phyloP scores from a whole-genome alignment of 2,113 vertebrate species.

The Oophaga pumilio region DNA sequence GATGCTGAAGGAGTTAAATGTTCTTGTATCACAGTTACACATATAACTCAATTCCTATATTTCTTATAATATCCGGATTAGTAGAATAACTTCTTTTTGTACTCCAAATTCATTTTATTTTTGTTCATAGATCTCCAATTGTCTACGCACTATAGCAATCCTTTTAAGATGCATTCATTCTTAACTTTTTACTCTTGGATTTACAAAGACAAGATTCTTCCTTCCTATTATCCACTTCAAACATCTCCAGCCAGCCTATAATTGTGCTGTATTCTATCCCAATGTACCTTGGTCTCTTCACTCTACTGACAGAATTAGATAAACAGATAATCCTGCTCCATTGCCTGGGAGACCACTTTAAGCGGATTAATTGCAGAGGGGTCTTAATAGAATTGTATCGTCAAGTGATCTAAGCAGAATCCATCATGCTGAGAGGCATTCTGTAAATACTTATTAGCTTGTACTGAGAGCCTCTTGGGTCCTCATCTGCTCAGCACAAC shows the following conservation, averaged over 20 bases:
- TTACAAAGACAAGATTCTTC: background rate
- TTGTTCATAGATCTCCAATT: background rate
- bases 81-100: background rate
- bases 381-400: conserved; percentile 51
- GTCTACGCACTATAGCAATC: background rate
- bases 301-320: conserved; percentile 38
- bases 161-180: background rate
- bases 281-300: conserved; percentile 52
- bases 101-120: background rate
- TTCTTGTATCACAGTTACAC: background rate
- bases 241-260: conserved; percentile 15
- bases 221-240: conserved; percentile 38
- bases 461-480: conserved; percentile 43
- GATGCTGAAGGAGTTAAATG: too few species aligned
- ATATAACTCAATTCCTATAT: background rate
- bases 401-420: conserved; percentile 54
- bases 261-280: conserved; percentile 14
- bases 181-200: background rate
- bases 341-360: conserved; percentile 56
- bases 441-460: conserved; percentile 55
- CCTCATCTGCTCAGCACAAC: conserved; percentile 34
- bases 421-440: conserved; percentile 52
- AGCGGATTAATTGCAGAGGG: conserved; percentile 51
- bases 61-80: background rate
- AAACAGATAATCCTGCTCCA: conserved; percentile 55